Evolutionary conservation across 2,888 invertebrate species (phyloP).

Genomic region (Dione vanillae): DNA sequence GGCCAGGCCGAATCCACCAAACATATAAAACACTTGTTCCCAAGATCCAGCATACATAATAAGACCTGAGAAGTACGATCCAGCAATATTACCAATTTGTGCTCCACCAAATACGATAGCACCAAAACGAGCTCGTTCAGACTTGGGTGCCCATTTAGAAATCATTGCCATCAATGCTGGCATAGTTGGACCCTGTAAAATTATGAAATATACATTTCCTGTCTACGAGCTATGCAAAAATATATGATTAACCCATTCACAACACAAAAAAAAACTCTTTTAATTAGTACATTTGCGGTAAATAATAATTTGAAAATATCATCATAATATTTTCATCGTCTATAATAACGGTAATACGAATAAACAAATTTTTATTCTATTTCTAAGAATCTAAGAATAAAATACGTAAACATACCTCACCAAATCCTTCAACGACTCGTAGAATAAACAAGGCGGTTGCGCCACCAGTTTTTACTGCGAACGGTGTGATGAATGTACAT

Average conservation of each 20-base stretch:
- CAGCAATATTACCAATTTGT: constrained; percentile 83
- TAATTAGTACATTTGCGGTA: not conserved
- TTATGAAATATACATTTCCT: not conserved
- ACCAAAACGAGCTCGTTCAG: constrained; percentile 83
- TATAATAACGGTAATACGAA: too few relatives aligned
- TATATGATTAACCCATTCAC: too few relatives aligned
- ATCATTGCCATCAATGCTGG: constrained; percentile 86
- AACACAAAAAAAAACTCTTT: too few relatives aligned
- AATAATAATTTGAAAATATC: not conserved
- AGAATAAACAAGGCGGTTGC: constrained; percentile 82
- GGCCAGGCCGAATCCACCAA: constrained; percentile 78
- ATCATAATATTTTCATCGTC: not conserved
- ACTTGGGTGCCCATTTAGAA: constrained; percentile 85
- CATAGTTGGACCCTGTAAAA: constrained; percentile 83
- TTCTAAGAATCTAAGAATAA: not conserved
- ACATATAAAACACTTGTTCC: constrained; percentile 85
- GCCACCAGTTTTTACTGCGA: constrained; percentile 85
- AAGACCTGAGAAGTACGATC: constrained; percentile 79
- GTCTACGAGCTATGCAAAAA: not conserved
- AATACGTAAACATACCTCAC: constrained; percentile 83
- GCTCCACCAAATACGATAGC: constrained; percentile 86
- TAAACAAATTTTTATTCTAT: not conserved
- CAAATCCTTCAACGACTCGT: constrained; percentile 83
- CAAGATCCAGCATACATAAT: constrained; percentile 80
- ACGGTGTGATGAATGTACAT: constrained; percentile 91